Percentiles rank a stretch among this genome's conserved stretches.
Evolutionary conservation across 92 coral and sea anemone genomes (phyloP).

Genomic region (Scolanthus callimorphus): DNA sequence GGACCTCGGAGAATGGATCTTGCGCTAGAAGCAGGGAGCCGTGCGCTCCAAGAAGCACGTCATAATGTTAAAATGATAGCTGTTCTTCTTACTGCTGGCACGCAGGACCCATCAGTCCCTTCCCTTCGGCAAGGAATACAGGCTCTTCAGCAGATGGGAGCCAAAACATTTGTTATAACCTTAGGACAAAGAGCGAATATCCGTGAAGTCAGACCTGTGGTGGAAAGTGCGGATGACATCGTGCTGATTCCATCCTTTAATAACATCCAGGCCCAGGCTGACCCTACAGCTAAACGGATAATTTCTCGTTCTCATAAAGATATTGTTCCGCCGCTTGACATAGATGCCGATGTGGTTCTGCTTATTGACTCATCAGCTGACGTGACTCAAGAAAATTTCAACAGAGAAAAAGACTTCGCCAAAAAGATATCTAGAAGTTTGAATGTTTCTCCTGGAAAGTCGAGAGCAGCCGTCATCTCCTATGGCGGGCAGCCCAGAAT

Average conservation of each 20-base stretch:
- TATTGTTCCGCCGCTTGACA: no score
- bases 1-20: conserved; percentile 59
- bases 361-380: conserved; percentile 79
- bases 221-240: conserved; percentile 32
- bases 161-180: conserved; percentile 46
- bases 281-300: conserved; percentile 30
- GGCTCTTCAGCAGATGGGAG: conserved; percentile 46
- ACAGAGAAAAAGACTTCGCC: conserved; percentile 65
- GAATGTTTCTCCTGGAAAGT: conserved; percentile 49
- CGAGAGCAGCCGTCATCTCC: conserved; percentile 61
- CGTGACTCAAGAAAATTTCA: conserved; percentile 46
- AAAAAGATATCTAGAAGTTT: conserved; percentile 56
- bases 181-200: conserved; percentile 45
- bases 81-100: conserved; percentile 61
- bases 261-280: neutral
- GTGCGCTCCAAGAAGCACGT: neutral
- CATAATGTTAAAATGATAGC: conserved; percentile 18
- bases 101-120: conserved; percentile 17
- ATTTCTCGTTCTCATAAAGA: conserved; percentile 58
- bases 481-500: conserved; percentile 52
- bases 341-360: conserved; percentile 66
- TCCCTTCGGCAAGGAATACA: no score
- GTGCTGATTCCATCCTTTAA: neutral
- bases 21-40: conserved; percentile 14
- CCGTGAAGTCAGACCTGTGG: conserved; percentile 26